Evolutionary conservation across 2,888 invertebrate species (phyloP), one percentile per base, ranked within the genome.

Genomic region (Ceraclea dissimilis): DNA sequence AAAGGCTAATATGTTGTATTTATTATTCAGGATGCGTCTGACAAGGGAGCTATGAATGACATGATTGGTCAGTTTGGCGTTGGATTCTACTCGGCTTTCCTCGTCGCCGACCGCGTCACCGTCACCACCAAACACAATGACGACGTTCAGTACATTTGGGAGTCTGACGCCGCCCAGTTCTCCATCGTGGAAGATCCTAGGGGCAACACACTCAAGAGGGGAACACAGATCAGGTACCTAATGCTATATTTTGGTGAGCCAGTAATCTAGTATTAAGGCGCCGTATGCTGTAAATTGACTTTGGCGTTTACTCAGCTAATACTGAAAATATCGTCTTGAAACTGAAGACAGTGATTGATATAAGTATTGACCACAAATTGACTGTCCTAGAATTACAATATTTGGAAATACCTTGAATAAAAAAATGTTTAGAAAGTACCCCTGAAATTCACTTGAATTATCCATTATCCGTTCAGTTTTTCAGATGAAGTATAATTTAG

Each of bases 51-150:
- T 69, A 83, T 91, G 76, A 93, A 89, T 70, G 98, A 99, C 75
- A 90, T 99, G 86, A 99, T 99, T 75, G 99, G 99, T 2, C 96
- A 97, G 75, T 99, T 99, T 77, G 99, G 99, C 70, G 99, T 99
- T 63, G 99, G 99, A 59, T 99, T 99, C 79, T 99, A 99, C 76
- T 98, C 98, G 0, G 88, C 96, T 2, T 99, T 99, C 79, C 81
- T 94, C 70, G 97, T 99, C 57, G 96, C 98, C 22, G 95, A 99
- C 72, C 85, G 86, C 66, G 97, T 99, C 48, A 85, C 95, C 50
- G 99, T 99, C 1, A 93, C 91, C 1, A 90, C 95, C 11, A 99
- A 99, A 73, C 85, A 94, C 74, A 95, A 96, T 71, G 88, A 88
- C 65, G 96, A 95, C 70, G 81, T 81, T 61, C 99, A 99, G 72